phyloP scores from a whole-genome alignment of 2,888 invertebrate species.

The Cryptocephalus primarius region DNA sequence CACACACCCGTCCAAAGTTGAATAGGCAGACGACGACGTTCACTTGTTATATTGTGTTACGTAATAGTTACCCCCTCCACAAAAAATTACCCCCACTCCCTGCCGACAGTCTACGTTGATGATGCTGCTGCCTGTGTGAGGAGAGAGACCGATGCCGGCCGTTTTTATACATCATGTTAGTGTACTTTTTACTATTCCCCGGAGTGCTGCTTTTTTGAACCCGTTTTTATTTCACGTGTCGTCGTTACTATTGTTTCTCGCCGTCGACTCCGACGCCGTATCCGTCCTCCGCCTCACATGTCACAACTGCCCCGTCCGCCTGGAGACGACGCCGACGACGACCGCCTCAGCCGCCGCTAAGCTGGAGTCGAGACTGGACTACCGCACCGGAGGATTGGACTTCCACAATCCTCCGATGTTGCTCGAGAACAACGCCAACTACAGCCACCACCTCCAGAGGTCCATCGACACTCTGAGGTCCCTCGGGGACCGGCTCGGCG shows the following conservation, averaged over 20 bases:
- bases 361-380: constrained; percentile 37
- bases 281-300: not conserved
- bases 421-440: constrained; percentile 32
- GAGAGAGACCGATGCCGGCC: constrained; percentile 21
- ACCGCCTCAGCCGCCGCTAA: constrained; percentile 6
- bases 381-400: constrained; percentile 35
- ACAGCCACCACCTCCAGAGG: constrained; percentile 33
- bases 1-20: constrained; percentile 13
- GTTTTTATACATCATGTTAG: constrained; percentile 37
- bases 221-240: constrained; percentile 22
- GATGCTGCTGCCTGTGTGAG: constrained; percentile 29
- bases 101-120: constrained; percentile 13
- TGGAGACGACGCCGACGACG: no score
- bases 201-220: constrained; percentile 28
- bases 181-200: constrained; percentile 36
- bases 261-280: constrained; percentile 1
- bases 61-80: constrained; percentile 27
- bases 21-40: constrained; percentile 21
- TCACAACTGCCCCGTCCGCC: no score
- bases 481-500: constrained; percentile 35
- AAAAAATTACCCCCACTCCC: constrained; percentile 24
- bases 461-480: constrained; percentile 36
- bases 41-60: constrained; percentile 30
- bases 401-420: constrained; percentile 33
- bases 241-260: constrained; percentile 9